Evolutionary conservation across 2,797 vertebrate genomes (phyloP), one percentile per base, ranked within the genome.

Genomic region (Telmatherina bonti): DNA sequence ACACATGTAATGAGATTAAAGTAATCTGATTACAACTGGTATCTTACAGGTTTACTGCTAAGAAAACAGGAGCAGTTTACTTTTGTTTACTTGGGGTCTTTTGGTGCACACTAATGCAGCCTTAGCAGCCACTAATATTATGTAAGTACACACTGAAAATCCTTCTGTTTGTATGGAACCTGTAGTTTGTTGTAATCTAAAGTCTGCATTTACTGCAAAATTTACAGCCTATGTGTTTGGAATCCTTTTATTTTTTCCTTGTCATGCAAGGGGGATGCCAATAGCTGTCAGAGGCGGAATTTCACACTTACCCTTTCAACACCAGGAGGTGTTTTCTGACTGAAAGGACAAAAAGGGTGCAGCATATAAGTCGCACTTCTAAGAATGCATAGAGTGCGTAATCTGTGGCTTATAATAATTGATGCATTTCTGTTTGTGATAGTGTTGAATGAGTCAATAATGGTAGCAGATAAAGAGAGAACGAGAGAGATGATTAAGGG

Each of bases 11-110:
- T 72, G 45, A 59, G 75, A 83, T 87, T 84, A 81, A 43, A 81
- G 81, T 88, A 89, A 85, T 84, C 78, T 74, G 82, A 89, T 86
- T 86, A 91, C 85, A 60, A 62, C 33, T 66, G 54, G 57, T 79
- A 43, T 31, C 43, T 51, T 61, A 43, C 51, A 64, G 24, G 62
- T 82, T 74, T 62, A 29, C 52, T 54, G 3, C 54, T 64, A 35
- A 76, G 7, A 67, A 49, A 69, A 62, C 35, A n/a, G 18, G 15
- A 63, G 12, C 11, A 55, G 41, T 72, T 81, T 7, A 1, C 59
- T 27, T 22, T 62, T 62, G 45, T 7, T 5, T 56, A 49, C 52
- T 26, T 41, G 18, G 15, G n/a, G 31, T 70, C 6, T 72, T 38
- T 70, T 68, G 9, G 54, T 60, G 43, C 54, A 45, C 24, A 67